These are phyloP conservation scores for Vipera ursinii DNA, from an alignment of 2,797 vertebrate genomes.

Conservation along the genomic window DNA sequence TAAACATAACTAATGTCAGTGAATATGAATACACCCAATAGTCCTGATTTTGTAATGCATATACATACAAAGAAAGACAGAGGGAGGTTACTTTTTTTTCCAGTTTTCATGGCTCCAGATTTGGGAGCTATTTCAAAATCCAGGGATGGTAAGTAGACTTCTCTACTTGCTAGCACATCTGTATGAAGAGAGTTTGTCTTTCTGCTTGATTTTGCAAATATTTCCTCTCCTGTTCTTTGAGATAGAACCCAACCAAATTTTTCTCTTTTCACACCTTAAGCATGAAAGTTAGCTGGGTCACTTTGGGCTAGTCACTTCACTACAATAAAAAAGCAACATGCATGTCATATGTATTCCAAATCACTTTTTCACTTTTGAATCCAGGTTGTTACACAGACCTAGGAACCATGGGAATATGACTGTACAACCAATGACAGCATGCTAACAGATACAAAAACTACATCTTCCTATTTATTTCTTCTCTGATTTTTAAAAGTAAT, in stretches of 20 bases:
- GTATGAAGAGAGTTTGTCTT: not conserved
- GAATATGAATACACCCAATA: not conserved
- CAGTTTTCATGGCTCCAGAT: not conserved
- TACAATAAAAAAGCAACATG: not conserved
- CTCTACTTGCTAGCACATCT: not conserved
- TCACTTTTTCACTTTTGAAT: not conserved
- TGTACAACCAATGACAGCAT: not conserved
- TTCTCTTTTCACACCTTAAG: not conserved
- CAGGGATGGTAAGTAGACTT: not conserved
- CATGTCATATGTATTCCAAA: not conserved
- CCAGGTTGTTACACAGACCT: not conserved
- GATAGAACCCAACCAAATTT: not conserved
- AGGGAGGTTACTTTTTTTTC: not conserved
- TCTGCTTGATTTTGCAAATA: not conserved
- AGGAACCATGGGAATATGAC: not conserved
- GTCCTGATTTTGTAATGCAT: not conserved
- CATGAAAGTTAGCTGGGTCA: not conserved
- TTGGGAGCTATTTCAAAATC: not conserved
- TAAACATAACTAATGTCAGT: constrained; percentile 2
- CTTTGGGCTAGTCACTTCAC: not conserved
- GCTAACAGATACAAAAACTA: not conserved
- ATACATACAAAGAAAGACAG: not conserved
- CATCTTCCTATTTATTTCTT: not conserved
- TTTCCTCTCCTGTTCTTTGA: not conserved
- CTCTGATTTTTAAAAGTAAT: not conserved